A percentile compares a stretch with the other conserved stretches of the same genome.
phyloP scores from a whole-genome alignment of 2,888 invertebrate genomes.

The Ochropacha duplaris region DNA sequence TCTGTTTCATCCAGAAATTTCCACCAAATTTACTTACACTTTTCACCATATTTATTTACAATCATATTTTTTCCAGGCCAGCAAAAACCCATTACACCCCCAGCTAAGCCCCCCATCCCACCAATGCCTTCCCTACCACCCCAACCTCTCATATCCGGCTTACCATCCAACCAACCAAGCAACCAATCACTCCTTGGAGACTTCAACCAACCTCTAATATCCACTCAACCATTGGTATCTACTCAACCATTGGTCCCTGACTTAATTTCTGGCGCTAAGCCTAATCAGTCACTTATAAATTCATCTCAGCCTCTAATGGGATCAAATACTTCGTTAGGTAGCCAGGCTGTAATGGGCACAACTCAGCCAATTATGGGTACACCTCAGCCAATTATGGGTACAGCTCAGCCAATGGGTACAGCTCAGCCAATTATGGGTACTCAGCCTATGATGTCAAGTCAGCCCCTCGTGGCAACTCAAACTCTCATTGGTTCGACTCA shows the following conservation, averaged over 20 bases:
- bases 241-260: constrained; percentile 33
- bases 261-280: constrained; percentile 66
- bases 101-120: constrained; percentile 65
- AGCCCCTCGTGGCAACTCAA: constrained; percentile 21
- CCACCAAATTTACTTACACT: no score
- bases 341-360: constrained; percentile 55
- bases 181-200: constrained; percentile 51
- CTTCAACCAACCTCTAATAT: constrained; percentile 33
- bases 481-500: constrained; percentile 2
- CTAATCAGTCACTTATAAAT: constrained; percentile 35
- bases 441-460: constrained; percentile 13
- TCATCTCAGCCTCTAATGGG: constrained; percentile 26
- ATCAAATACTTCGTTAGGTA: constrained; percentile 25
- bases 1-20: no score
- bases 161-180: constrained; percentile 28
- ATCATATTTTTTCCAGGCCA: constrained; percentile 36
- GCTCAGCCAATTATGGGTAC: constrained; percentile 9
- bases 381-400: constrained; percentile 3
- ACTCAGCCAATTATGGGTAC: constrained; percentile 38
- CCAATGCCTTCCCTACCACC: constrained; percentile 56
- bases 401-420: constrained; percentile 5
- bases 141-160: constrained; percentile 42
- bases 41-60: no score
- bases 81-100: constrained; percentile 57
- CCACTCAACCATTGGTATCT: constrained; percentile 20